Evolutionary conservation across 2,797 vertebrate species (phyloP), one percentile per base, ranked within the genome.

Genomic region (Psittacula echo): DNA sequence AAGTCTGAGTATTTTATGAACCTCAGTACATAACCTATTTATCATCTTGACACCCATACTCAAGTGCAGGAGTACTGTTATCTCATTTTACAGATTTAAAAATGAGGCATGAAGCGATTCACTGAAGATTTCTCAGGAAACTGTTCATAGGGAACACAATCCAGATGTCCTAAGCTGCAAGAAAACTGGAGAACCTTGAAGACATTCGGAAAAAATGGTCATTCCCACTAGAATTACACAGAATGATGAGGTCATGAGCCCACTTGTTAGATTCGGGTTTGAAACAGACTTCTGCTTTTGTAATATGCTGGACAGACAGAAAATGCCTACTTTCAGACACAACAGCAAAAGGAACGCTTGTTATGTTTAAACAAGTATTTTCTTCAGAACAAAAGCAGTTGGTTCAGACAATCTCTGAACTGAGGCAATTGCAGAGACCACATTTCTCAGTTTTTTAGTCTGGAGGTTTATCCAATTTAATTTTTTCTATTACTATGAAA

Each of bases 241-340:
- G 44, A 78, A 72, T 1, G 7, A 71, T 54, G 53, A 90, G 62
- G 34, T 68, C 45, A 85, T 75, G 47, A 84, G 29, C 17, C 20
- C 27, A 74, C 14, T 75, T 51, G 13, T 56, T 70, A 50, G 17
- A 45, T 7, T 86, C 8, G 13, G 65, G 30, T 10, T 81, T 54
- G 74, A 44, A 93, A 85, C 10, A 76, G 48, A n/a, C 24, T 37
- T n/a, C 53, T 16, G 50, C 86, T 96, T 95, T 91, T 50, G 16
- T 74, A 95, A 86, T 18, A 67, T 37, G 65, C 34, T 71, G 84
- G 65, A 84, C 84, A 96, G 66, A 93, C 67, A 92, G 60, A 84
- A 87, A 84, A 41, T 66, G 80, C n/a, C 41, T 95, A 68, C 27
- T 90, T 94, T 70, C 91, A 89, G 90, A 90, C 66, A 81, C 67